Percentiles rank a stretch among this genome's conserved stretches.
Evolutionary conservation across 1,140 invertebrate species (phyloP).

Genomic region (Temnothorax nylanderi): DNA sequence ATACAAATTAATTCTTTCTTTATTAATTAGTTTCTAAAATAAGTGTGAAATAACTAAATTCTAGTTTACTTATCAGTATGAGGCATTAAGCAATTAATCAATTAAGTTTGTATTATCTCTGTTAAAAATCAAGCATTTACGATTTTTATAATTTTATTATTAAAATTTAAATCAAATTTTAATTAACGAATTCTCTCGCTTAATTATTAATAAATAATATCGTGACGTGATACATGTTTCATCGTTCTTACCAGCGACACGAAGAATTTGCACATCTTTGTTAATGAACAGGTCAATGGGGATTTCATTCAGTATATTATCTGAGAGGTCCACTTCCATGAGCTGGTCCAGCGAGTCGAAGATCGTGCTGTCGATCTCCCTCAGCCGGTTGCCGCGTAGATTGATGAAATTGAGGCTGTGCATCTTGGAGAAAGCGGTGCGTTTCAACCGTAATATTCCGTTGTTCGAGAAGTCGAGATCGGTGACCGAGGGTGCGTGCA

Average conservation of each 20-base stretch:
- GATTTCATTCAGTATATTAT: constrained; percentile 87
- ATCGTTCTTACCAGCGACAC: constrained; percentile 74
- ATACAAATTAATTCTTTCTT: constrained; percentile 2
- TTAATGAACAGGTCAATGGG: constrained; percentile 87
- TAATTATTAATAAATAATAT: constrained; percentile 13
- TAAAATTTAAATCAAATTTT: neutral
- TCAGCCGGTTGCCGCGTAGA: constrained; percentile 88
- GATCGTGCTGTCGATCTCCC: constrained; percentile 87
- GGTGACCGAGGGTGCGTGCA: constrained; percentile 88
- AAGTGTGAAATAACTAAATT: neutral
- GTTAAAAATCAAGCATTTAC: neutral
- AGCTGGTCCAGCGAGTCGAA: constrained; percentile 87
- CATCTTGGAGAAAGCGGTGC: constrained; percentile 88
- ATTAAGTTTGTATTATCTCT: neutral
- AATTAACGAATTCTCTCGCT: neutral
- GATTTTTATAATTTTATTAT: neutral
- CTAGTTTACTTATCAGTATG: neutral
- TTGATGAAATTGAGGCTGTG: constrained; percentile 88
- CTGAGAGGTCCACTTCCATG: constrained; percentile 89
- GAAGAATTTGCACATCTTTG: constrained; percentile 87
- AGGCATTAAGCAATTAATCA: neutral
- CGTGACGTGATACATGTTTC: neutral
- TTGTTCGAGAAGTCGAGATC: constrained; percentile 90
- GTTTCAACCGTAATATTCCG: constrained; percentile 87
- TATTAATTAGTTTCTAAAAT: neutral